Evolutionary conservation across 2,113 vertebrate species (phyloP).

Genomic region (Erpornis zantholeuca): DNA sequence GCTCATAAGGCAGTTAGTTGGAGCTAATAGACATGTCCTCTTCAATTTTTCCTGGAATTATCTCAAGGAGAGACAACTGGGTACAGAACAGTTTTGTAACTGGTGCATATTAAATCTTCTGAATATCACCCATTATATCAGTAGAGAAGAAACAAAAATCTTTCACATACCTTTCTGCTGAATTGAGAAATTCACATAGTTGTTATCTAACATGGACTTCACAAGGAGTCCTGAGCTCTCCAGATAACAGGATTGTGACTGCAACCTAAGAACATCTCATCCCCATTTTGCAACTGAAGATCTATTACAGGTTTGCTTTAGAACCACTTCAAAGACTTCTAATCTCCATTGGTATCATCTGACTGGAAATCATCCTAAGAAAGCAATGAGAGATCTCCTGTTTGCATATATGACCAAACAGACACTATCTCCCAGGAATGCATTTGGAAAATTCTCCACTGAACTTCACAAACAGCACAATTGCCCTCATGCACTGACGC

Average conservation of each 20-base stretch:
- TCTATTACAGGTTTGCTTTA: background rate
- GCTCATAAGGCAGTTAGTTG: background rate
- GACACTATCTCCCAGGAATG: background rate
- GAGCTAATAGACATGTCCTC: background rate
- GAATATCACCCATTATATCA: background rate
- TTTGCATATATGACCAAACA: background rate
- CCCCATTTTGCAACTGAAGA: background rate
- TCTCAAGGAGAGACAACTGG: background rate
- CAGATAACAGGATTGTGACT: background rate
- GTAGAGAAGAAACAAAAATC: background rate
- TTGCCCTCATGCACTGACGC: accelerated
- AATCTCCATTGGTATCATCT: background rate
- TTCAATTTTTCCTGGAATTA: background rate
- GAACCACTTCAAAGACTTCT: background rate
- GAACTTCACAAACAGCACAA: background rate
- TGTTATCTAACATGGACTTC: background rate
- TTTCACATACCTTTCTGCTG: background rate
- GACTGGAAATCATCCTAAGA: background rate
- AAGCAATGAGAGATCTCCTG: background rate
- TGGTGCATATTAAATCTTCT: background rate
- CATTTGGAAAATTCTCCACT: background rate
- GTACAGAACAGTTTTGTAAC: background rate
- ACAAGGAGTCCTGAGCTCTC: background rate
- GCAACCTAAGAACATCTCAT: background rate
- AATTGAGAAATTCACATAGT: background rate